A percentile compares a stretch with the other conserved stretches of the same genome.
Evolutionary conservation across 2,888 invertebrate species (phyloP).

Genomic region (Glaucopsyche alexis): DNA sequence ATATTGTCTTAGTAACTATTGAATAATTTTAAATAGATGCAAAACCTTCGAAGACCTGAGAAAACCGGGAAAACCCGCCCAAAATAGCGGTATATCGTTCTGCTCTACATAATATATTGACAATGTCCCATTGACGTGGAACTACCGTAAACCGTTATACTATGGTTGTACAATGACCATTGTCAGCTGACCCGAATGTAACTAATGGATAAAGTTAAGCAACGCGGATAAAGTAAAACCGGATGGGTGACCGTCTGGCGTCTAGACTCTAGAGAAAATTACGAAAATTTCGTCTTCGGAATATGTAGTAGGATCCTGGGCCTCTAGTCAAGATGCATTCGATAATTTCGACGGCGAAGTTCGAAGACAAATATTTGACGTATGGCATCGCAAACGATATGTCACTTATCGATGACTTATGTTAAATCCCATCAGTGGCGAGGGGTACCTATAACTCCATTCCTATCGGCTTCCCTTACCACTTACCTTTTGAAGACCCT

Average conservation of each 20-base stretch:
- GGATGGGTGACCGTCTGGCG: slow-evolving; percentile 7
- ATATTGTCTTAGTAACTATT: too few species aligned
- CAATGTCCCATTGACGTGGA: slow-evolving; percentile 17
- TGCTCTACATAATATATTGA: slow-evolving; percentile 26
- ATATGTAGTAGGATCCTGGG: too few species aligned
- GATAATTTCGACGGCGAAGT: too few species aligned
- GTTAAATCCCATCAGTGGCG: too few species aligned
- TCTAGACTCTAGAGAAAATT: background rate
- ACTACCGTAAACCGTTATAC: slow-evolving; percentile 2
- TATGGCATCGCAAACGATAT: too few species aligned
- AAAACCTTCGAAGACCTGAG: background rate
- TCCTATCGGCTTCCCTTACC: too few species aligned
- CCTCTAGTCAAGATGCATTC: too few species aligned
- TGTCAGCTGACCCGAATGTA: background rate
- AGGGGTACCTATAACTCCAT: too few species aligned
- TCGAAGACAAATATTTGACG: too few species aligned
- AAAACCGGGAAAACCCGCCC: background rate
- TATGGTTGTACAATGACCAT: background rate
- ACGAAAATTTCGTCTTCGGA: too few species aligned
- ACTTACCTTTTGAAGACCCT: too few species aligned
- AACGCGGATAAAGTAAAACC: background rate
- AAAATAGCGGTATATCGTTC: slow-evolving; percentile 8
- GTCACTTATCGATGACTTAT: too few species aligned
- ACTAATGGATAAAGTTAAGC: background rate
- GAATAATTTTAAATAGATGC: background rate